phyloP scores from a whole-genome alignment of 2,113 vertebrate species.

The Arenaria interpres region DNA sequence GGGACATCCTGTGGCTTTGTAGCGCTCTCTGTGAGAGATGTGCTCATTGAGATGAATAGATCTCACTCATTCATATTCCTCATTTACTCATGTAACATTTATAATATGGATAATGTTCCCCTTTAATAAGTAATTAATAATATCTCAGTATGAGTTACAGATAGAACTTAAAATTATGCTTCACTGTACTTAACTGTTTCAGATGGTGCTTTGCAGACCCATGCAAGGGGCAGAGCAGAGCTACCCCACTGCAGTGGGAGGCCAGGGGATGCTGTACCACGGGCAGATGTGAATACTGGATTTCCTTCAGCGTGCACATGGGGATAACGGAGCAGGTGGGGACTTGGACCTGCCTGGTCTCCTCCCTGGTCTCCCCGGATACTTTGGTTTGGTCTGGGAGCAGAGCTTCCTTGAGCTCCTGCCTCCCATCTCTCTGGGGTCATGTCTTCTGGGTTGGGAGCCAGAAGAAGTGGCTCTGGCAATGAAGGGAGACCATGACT shows the following conservation, averaged over 20 bases:
- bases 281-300: neutral
- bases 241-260: neutral
- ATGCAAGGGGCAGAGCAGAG: neutral
- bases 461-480: neutral
- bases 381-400: neutral
- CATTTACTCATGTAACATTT: conserved; percentile 41
- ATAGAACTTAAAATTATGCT: neutral
- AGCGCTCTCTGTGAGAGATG: conserved; percentile 1
- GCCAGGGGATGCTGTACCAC: neutral
- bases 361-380: neutral
- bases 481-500: accelerated
- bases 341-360: neutral
- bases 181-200: neutral
- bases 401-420: neutral
- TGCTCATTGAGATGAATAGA: conserved; percentile 43
- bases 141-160: neutral
- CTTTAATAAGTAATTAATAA: conserved; percentile 30
- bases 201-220: neutral
- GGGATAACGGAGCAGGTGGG: neutral
- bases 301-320: neutral
- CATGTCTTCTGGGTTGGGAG: neutral
- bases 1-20: conserved; percentile 39
- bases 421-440: neutral
- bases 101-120: conserved; percentile 9
- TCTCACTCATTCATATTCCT: conserved; percentile 50